A percentile compares a stretch with the other conserved stretches of the same genome.
phyloP scores from a whole-genome alignment of 2,113 vertebrate species.

The Sceloporus tristichus region DNA sequence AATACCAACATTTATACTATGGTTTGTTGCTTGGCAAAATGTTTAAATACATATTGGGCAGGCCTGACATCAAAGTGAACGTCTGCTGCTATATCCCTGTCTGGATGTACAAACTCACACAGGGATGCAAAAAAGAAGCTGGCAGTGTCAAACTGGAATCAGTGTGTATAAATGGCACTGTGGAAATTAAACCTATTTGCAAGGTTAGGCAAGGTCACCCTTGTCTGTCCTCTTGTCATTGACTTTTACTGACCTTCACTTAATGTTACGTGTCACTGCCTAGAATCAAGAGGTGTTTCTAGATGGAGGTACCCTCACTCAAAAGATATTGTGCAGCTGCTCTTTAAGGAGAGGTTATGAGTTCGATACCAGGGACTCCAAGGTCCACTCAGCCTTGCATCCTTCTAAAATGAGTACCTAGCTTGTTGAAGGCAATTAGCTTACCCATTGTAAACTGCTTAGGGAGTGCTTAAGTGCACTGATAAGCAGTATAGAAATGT shows the following conservation, averaged over 20 bases:
- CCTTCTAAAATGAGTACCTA: too few species aligned
- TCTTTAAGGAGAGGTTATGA: background rate
- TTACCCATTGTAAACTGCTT: too few species aligned
- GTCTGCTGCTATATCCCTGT: constrained; percentile 6
- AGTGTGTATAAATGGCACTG: constrained; percentile 24
- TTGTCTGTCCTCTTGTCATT: background rate
- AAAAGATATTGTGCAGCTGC: background rate
- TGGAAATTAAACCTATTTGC: background rate
- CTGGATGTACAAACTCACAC: constrained; percentile 26
- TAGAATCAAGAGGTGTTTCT: background rate
- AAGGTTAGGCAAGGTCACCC: constrained; percentile 12
- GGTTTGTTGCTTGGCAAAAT: constrained; percentile 48
- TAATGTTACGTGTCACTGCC: background rate
- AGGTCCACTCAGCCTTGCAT: too few species aligned
- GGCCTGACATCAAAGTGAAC: constrained; percentile 22
- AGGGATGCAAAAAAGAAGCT: constrained; percentile 1
- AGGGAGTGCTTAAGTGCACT: too few species aligned
- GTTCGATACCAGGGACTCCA: too few species aligned
- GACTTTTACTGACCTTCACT: background rate
- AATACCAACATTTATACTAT: constrained; percentile 13
- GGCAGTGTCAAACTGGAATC: constrained; percentile 2
- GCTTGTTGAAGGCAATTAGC: too few species aligned
- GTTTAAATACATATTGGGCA: constrained; percentile 48
- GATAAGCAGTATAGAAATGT: too few species aligned
- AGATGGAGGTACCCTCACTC: background rate